phyloP scores from a whole-genome alignment of 2,888 invertebrate species.

The Cataglyphis cursor region DNA sequence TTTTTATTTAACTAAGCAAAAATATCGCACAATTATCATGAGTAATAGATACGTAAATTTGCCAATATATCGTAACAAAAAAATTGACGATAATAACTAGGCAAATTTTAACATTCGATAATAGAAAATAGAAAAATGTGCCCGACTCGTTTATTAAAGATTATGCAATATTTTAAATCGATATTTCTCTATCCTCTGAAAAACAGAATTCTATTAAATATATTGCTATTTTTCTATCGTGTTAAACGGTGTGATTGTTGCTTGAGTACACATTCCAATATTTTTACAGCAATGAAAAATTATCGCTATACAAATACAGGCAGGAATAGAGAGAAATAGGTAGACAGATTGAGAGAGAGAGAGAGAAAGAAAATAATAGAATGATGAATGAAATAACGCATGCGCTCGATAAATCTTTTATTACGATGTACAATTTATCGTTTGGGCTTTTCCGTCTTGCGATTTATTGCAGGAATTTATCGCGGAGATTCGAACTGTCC shows the following conservation, averaged over 20 bases:
- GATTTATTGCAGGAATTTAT: conserved; percentile 51
- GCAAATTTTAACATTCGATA: background rate
- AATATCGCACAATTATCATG: background rate
- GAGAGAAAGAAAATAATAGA: background rate
- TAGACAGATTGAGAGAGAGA: background rate
- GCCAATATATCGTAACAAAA: background rate
- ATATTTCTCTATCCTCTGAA: background rate
- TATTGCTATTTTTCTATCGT: conserved; percentile 12
- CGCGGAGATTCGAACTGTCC: conserved; percentile 39
- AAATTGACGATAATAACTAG: conserved; percentile 9
- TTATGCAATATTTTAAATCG: conserved; percentile 12
- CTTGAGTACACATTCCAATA: conserved; percentile 24
- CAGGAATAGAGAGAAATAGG: background rate
- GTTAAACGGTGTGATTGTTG: conserved; percentile 21
- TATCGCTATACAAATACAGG: conserved; percentile 27
- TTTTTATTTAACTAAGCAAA: background rate
- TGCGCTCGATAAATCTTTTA: conserved; percentile 45
- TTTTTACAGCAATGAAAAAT: conserved; percentile 30
- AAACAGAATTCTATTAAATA: conserved; percentile 17
- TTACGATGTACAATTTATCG: conserved; percentile 50
- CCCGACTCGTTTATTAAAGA: conserved; percentile 8
- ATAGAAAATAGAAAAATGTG: background rate
- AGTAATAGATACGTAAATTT: background rate
- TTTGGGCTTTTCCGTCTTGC: conserved; percentile 44
- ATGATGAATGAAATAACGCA: conserved; percentile 41